A percentile compares a stretch with the other conserved stretches of the same genome.
Evolutionary conservation across 1,140 invertebrate species (phyloP).

Genomic region (Solen grandis): DNA sequence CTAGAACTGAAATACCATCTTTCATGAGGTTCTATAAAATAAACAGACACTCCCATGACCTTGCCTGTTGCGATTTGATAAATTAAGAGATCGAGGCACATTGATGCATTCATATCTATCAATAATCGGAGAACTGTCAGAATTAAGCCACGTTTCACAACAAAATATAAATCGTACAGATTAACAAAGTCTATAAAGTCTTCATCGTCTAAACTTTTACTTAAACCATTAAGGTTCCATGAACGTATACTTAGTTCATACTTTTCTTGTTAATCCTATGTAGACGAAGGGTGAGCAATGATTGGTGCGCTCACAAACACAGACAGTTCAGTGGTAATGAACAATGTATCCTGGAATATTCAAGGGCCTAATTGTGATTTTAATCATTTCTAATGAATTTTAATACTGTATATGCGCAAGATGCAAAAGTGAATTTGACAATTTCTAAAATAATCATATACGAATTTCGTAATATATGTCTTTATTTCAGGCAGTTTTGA

Average conservation of each 20-base stretch:
- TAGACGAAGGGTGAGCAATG: no score
- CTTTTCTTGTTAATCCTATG: not conserved
- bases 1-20: not conserved
- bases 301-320: no score
- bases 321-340: no score
- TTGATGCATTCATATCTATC: conserved; percentile 4
- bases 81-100: not conserved
- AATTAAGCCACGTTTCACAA: not conserved
- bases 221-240: not conserved
- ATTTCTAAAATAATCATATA: no score
- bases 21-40: conserved; percentile 6
- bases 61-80: no score
- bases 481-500: no score
- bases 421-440: no score
- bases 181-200: not conserved
- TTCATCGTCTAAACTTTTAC: not conserved
- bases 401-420: no score
- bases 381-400: no score
- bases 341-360: no score
- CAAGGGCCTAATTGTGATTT: no score
- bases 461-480: no score
- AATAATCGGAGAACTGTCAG: not conserved
- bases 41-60: conserved; percentile 15
- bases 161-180: not conserved
- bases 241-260: not conserved